Evolutionary conservation across 2,113 vertebrate genomes (phyloP), one percentile per base, ranked within the genome.

Genomic region (Anseranas semipalmata): DNA sequence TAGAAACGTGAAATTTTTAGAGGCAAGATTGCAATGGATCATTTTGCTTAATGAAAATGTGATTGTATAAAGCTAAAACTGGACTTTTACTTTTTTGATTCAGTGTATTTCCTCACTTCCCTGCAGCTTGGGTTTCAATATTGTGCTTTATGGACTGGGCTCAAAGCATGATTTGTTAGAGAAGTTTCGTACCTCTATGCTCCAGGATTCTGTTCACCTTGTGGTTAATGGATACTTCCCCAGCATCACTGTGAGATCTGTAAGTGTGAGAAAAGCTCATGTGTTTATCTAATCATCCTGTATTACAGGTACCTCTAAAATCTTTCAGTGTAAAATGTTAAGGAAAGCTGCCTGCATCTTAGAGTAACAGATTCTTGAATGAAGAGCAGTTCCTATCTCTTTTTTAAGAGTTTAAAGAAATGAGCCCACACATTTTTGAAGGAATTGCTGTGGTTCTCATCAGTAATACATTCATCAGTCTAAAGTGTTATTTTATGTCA

Each of bases 161-260:
- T 99, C 99, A 75, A 99, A 99, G 96, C 99, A 97, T 96, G 97
- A 98, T 86, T 96, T 99, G 79, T 97, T 99, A 81, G 99, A 99
- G 97, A 99, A 98, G 35, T 99, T 99, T 97, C 98, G 99, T 70
- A 94, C 92, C 18, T 98, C 98, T 76, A 71, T 98, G 96, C 97
- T 99, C 87, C 98, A 98, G 45, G 96, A 98, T 94, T 98, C 98
- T 68, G 68, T 99, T 89, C 99, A 99, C 79, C 90, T 99, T 78
- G 99, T 99, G 95, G 97, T 99, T 97, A 99, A 99, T 37, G 99
- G 99, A 79, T 99, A 99, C 95, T 99, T 99, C 94, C 99, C 99
- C 68, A 99, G 99, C 91, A 99, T 99, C 81, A 99, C 98, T 68
- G 98, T 99, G 56, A 99, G 99, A 98, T 98, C 99, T 66, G 99